phyloP scores from a whole-genome alignment of 2,888 invertebrate species.

The Fragum whitleyi region DNA sequence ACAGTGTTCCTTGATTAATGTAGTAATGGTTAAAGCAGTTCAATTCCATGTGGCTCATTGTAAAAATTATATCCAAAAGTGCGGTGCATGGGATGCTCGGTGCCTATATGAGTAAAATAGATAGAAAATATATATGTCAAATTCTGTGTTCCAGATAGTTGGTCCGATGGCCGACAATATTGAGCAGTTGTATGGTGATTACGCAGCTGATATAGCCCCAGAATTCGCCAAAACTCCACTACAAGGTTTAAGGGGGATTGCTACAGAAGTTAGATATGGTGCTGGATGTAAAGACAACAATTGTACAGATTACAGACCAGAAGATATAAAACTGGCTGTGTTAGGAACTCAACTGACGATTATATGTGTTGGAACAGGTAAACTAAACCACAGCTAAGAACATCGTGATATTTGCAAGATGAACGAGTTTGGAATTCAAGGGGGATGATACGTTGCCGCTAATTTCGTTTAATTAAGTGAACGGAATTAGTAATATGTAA shows the following conservation, averaged over 20 bases:
- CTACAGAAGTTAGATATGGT: conserved; percentile 64
- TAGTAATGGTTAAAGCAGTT: too few species aligned
- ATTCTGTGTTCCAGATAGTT: conserved; percentile 80
- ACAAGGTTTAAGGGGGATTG: conserved; percentile 69
- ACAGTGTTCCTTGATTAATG: too few species aligned
- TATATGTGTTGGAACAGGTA: conserved; percentile 81
- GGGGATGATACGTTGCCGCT: too few species aligned
- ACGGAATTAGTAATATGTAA: too few species aligned
- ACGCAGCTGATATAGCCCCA: conserved; percentile 69
- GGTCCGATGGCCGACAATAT: conserved; percentile 82
- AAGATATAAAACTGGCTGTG: conserved; percentile 67
- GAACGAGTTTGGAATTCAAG: too few species aligned
- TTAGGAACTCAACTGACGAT: conserved; percentile 70
- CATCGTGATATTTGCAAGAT: not conserved
- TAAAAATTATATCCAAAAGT: too few species aligned
- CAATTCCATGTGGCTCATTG: too few species aligned
- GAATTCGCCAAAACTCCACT: conserved; percentile 73
- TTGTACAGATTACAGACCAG: conserved; percentile 70
- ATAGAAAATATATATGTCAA: too few species aligned
- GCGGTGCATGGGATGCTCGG: too few species aligned
- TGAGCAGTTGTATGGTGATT: conserved; percentile 78
- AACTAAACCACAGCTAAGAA: too few species aligned
- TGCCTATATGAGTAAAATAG: too few species aligned
- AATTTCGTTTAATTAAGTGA: too few species aligned
- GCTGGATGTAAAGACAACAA: conserved; percentile 74